Percentiles rank a stretch among this genome's conserved stretches.
phyloP scores from a whole-genome alignment of 2,888 invertebrate species.

The Polydrusus cervinus region DNA sequence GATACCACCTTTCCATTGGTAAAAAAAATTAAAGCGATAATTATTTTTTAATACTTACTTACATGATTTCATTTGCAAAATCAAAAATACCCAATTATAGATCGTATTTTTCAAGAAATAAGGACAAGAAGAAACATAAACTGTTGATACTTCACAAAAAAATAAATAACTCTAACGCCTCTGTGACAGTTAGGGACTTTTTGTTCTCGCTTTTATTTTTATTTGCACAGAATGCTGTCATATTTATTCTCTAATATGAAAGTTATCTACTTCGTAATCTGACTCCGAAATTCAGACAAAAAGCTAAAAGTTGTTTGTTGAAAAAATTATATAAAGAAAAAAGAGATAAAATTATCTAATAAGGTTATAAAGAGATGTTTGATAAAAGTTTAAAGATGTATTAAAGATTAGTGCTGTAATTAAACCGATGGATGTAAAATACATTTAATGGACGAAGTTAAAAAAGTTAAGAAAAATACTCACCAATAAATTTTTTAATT shows the following conservation, averaged over 20 bases:
- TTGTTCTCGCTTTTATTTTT: slow-evolving; percentile 37
- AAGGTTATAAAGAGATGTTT: neutral
- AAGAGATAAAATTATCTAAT: neutral
- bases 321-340: slow-evolving; percentile 10
- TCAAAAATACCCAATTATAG: no score
- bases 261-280: slow-evolving; percentile 35
- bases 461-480: no score
- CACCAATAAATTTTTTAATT: no score
- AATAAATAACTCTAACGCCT: slow-evolving; percentile 35
- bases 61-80: no score
- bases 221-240: slow-evolving; percentile 25
- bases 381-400: neutral
- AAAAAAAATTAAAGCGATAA: no score
- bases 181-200: slow-evolving; percentile 30
- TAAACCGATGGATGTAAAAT: neutral
- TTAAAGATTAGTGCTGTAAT: neutral
- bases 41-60: no score
- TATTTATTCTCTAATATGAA: slow-evolving; percentile 34
- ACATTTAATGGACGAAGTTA: no score
- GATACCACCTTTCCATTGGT: no score
- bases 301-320: slow-evolving; percentile 30
- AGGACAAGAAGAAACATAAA: neutral
- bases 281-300: slow-evolving; percentile 37
- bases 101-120: no score
- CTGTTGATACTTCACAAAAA: slow-evolving; percentile 5